Base-by-base conservation (phyloP, 2,797 vertebrate genomes). In the Zenarchopterus dispar region DNA sequence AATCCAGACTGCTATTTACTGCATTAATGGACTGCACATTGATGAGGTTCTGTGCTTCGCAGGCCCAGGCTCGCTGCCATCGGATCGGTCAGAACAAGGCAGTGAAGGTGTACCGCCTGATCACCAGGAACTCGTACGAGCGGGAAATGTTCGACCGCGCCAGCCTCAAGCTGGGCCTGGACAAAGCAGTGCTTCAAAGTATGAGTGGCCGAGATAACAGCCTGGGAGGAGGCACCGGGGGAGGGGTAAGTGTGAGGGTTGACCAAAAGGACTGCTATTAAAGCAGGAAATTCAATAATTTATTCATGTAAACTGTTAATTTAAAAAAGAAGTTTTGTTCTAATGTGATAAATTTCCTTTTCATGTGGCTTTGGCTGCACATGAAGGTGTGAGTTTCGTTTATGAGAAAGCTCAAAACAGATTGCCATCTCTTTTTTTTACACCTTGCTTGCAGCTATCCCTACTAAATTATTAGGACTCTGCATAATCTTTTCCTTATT, bases 91-190 rank as follows among this genome's bases (percentile, higher is more conserved):
- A 99, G 91, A 96, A 98, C 93, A 99, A 99, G 88, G 96, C 98
- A 1, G 98, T 99, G 82, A 99, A 99, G 89, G 97, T 99, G 64
- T 99, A 99, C 86, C 94, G 98, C 23, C 89, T 99, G 70, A 97
- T 99, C 84, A 99, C 98, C 33, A 95, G 97, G 18, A 99, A 99
- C 82, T 99, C 97, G 0, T 99, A 99, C 23, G 98, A 99, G 73
- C 92, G 98, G 43, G 98, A 99, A 83, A 99, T 99, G 98, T 99
- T 99, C 56, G 98, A 99, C 89, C 94, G 97, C 19, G 98, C 98
- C 75, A 99, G 98, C 77, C 94, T 99, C 77, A 99, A 99, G 77
- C 87, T 99, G 84, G 98, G 98, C 19, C 90, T 99, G 72, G 98
- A 99, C 91, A 99, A 99, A 84, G 98, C 98, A 1, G 98, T 99